Evolutionary conservation across 2,888 invertebrate genomes (phyloP).

Genomic region (Lithosia quadra): DNA sequence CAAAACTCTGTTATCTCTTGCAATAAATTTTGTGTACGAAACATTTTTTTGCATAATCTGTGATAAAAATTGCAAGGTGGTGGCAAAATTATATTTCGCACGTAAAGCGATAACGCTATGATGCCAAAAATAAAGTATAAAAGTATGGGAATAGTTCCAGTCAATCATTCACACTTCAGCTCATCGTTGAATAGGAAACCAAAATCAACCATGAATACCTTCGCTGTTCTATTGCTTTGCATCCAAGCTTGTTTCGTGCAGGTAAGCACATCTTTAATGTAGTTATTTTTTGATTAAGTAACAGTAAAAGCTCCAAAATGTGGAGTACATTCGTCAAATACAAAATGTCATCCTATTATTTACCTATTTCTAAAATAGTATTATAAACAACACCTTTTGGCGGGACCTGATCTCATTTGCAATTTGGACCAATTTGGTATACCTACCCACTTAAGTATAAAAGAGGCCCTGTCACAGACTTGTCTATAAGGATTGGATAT

Average conservation of each 20-base stretch:
- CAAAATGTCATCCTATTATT: no score
- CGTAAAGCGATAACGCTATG: background rate
- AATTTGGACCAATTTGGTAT: no score
- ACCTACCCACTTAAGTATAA: no score
- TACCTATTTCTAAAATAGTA: no score
- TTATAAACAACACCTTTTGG: no score
- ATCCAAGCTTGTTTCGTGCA: slow-evolving; percentile 44
- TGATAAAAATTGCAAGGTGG: background rate
- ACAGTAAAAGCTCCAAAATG: no score
- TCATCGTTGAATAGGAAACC: slow-evolving; percentile 9
- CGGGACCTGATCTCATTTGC: no score
- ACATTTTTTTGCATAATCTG: background rate
- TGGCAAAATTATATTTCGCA: background rate
- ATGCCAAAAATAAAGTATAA: background rate
- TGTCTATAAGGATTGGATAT: no score
- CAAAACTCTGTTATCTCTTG: background rate
- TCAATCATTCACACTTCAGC: slow-evolving; percentile 13
- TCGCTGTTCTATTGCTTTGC: slow-evolving; percentile 38
- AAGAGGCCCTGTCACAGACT: no score
- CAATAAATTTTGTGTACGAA: background rate
- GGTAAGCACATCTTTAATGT: slow-evolving; percentile 15
- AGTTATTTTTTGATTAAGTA: no score
- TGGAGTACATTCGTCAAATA: no score
- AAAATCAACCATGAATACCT: slow-evolving; percentile 32
- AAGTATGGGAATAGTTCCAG: background rate